These are phyloP conservation scores for Hypomecis atomaria DNA, from an alignment of 2,888 invertebrate genomes.

Conservation along the genomic window DNA sequence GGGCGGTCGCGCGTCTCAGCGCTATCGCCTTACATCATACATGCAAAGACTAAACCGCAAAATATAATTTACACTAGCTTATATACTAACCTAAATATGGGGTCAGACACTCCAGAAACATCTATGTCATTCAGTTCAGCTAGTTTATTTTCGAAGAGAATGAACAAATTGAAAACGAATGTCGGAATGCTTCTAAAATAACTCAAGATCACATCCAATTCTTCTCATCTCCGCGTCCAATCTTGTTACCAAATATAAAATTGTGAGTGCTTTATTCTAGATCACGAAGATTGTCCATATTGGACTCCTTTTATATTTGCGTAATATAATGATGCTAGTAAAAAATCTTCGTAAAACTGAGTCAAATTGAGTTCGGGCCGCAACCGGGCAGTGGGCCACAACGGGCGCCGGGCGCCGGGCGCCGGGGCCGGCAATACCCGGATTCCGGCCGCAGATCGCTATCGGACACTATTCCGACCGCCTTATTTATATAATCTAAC, in stretches of 20 bases:
- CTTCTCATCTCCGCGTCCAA: slow-evolving; percentile 29
- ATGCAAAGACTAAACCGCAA: slow-evolving; percentile 57
- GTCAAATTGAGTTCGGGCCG: slow-evolving; percentile 69
- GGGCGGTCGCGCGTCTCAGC: slow-evolving; percentile 63
- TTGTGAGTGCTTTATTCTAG: slow-evolving; percentile 40
- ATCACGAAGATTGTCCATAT: slow-evolving; percentile 43
- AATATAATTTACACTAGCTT: slow-evolving; percentile 54
- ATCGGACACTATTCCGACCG: slow-evolving; percentile 76
- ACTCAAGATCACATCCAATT: slow-evolving; percentile 17
- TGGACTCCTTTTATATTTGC: slow-evolving; percentile 50
- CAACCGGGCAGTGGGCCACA: slow-evolving; percentile 26
- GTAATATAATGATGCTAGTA: slow-evolving; percentile 64
- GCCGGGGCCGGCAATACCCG: slow-evolving; percentile 57
- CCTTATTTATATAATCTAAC: slow-evolving; percentile 83
- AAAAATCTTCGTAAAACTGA: slow-evolving; percentile 74
- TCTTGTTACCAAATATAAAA: slow-evolving; percentile 43
- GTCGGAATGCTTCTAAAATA: background rate
- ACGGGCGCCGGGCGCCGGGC: slow-evolving; percentile 43
- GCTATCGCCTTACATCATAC: slow-evolving; percentile 68
- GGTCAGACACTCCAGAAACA: background rate
- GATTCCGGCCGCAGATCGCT: slow-evolving; percentile 59
- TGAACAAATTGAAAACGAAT: background rate
- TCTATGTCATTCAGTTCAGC: background rate
- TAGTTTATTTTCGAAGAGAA: too few relatives aligned
- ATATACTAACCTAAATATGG: background rate